Evolutionary conservation across 2,797 vertebrate genomes (phyloP).

Genomic region (Scomberomorus guttatus): DNA sequence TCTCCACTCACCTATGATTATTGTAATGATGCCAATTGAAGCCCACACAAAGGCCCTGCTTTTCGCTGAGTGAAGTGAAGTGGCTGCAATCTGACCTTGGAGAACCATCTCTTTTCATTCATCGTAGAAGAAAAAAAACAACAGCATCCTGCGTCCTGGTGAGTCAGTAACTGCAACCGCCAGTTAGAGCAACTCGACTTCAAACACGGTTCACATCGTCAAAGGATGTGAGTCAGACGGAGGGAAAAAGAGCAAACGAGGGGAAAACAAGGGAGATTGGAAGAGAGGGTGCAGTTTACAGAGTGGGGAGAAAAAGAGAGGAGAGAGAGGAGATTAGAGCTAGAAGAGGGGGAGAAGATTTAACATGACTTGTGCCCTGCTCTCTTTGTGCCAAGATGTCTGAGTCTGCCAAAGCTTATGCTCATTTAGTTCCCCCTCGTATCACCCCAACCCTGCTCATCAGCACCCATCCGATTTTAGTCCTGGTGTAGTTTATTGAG

Average conservation of each 20-base stretch:
- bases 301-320: conserved; percentile 48
- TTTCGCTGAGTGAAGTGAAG: conserved; percentile 44
- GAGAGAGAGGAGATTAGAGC: conserved; percentile 69
- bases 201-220: conserved; percentile 63
- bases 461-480: conserved; percentile 52
- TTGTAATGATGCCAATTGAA: conserved; percentile 58
- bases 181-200: conserved; percentile 63
- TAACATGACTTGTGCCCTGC: conserved; percentile 75
- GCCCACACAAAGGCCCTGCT: conserved; percentile 34
- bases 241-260: conserved; percentile 43
- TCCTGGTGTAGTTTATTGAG: conserved; percentile 46
- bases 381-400: conserved; percentile 74
- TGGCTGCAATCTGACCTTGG: conserved; percentile 48
- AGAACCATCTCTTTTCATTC: conserved; percentile 56
- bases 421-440: conserved; percentile 59
- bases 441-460: conserved; percentile 55
- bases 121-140: conserved; percentile 61
- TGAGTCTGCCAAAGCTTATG: conserved; percentile 76
- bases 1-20: conserved; percentile 51
- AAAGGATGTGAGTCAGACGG: conserved; percentile 72
- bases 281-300: conserved; percentile 59
- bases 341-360: conserved; percentile 70
- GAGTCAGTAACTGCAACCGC: conserved; percentile 72
- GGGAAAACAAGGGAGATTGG: conserved; percentile 48
- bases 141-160: conserved; percentile 65